phyloP scores from a whole-genome alignment of 92 coral and sea anemone species.

The Bergia sp. region DNA sequence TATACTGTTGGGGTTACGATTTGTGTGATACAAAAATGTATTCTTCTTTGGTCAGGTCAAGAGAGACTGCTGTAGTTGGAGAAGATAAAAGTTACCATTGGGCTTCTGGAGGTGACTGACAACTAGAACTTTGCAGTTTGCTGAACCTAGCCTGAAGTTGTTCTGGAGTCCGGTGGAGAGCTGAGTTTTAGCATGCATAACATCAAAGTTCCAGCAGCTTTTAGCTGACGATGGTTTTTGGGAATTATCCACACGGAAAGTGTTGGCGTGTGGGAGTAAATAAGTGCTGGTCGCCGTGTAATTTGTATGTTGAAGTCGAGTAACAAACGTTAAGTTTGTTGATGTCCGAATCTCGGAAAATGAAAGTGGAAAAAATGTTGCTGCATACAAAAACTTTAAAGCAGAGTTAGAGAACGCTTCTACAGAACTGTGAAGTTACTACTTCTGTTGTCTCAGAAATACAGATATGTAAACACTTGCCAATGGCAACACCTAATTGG shows the following conservation, averaged over 20 bases:
- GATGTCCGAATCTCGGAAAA: slow-evolving; percentile 4
- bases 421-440: slow-evolving; percentile 13
- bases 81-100: slow-evolving; percentile 7
- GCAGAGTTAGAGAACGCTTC: slow-evolving; percentile 12
- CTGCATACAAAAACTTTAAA: slow-evolving; percentile 6
- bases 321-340: slow-evolving; percentile 12
- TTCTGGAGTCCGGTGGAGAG: no score
- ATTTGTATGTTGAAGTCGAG: slow-evolving; percentile 7
- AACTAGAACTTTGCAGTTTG: slow-evolving; percentile 3
- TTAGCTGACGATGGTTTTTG: not conserved
- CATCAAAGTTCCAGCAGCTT: slow-evolving; percentile 5
- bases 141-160: not conserved
- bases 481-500: slow-evolving; percentile 5
- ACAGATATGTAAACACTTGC: slow-evolving; percentile 13
- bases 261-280: slow-evolving; percentile 12
- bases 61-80: slow-evolving; percentile 14
- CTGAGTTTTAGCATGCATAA: not conserved
- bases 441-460: slow-evolving; percentile 10
- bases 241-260: slow-evolving; percentile 3
- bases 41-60: no score
- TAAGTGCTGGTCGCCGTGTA: slow-evolving; percentile 16
- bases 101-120: slow-evolving; percentile 12
- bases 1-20: no score
- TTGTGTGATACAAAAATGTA: no score
- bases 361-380: slow-evolving; percentile 9